Percentiles rank a stretch among this genome's conserved stretches.
Evolutionary conservation across 2,888 invertebrate genomes (phyloP).

Genomic region (Drosophila recens): DNA sequence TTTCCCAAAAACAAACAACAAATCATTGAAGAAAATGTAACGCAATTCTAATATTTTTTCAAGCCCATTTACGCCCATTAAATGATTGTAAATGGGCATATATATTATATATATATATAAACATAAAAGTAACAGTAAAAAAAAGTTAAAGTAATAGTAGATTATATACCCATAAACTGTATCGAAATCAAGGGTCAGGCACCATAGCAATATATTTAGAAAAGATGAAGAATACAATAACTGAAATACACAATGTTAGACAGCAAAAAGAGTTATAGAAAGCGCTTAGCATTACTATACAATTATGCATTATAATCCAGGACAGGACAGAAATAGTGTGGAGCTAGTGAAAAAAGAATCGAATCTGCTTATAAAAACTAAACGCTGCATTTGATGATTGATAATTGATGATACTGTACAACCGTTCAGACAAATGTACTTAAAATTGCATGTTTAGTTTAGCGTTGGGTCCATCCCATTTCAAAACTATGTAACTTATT

Average conservation of each 20-base stretch:
- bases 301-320: conserved; percentile 20
- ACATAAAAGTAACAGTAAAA: conserved; percentile 31
- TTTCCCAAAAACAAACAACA: conserved; percentile 28
- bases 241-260: conserved; percentile 14
- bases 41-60: conserved; percentile 41
- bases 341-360: conserved; percentile 1
- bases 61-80: conserved; percentile 53
- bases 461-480: conserved; percentile 12
- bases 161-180: conserved; percentile 23
- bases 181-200: conserved; percentile 30
- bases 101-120: conserved; percentile 9
- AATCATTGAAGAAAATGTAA: conserved; percentile 4
- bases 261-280: conserved; percentile 16
- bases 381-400: conserved; percentile 46
- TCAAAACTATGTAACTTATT: conserved; percentile 6
- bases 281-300: conserved; percentile 10
- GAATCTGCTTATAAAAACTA: conserved; percentile 43
- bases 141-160: conserved; percentile 23
- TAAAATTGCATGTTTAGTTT: conserved; percentile 53
- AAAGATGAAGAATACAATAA: conserved; percentile 15
- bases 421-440: conserved; percentile 45
- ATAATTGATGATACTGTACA: conserved; percentile 20
- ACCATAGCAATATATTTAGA: conserved; percentile 38
- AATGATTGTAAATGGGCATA: conserved; percentile 63
- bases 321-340: not conserved